Evolutionary conservation across 2,888 invertebrate genomes (phyloP), one percentile per base, ranked within the genome.

Genomic region (Drosophila longiperda): DNA sequence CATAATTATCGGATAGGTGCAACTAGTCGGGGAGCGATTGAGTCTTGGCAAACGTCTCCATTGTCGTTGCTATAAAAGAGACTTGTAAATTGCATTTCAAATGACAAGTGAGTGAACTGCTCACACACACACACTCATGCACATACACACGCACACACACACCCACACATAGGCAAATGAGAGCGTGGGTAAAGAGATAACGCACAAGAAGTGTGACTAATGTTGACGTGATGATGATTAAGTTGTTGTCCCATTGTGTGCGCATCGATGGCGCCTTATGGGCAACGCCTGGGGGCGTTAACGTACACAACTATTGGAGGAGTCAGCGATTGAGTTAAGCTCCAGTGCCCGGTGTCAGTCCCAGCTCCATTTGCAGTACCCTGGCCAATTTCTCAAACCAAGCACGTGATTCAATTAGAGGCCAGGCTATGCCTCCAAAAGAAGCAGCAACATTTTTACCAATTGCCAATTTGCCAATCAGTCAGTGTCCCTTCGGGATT

Each of bases 191-290:
- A 33, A 75, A 84, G 66, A 82, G 83, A 89, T 86, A 85, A 87
- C 59, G 79, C 75, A 65, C 59, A 60, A 54, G 48, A 71, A 76
- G 87, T 87, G 87, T 90, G 87, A 87, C 88, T 87, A 87, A 87
- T 87, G 90, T 58, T 67, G 74, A 73, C 82, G 77, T 88, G 89
- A 88, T 86, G 89, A 88, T 88, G 90, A 87, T 87, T 87, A 88
- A 87, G 86, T 82, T 82, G 90, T 80, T 80, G 73, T 83, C 67
- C 75, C 82, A 74, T 42, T 69, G 81, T 61, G 83, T 73, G 75
- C 73, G 67, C 73, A 61, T 69, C 75, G 68, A 82, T 78, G 78
- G 83, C 74, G 80, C 38, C 80, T 58, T 38, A 48, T 75, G 66
- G 78, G 83, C 68, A 83, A 12, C 7, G 67, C 11, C 73, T 7